Percentiles rank a stretch among this genome's conserved stretches.
These are phyloP conservation scores for Drosophila subquinaria DNA, from an alignment of 2,888 invertebrate species.

Conservation along the genomic window DNA sequence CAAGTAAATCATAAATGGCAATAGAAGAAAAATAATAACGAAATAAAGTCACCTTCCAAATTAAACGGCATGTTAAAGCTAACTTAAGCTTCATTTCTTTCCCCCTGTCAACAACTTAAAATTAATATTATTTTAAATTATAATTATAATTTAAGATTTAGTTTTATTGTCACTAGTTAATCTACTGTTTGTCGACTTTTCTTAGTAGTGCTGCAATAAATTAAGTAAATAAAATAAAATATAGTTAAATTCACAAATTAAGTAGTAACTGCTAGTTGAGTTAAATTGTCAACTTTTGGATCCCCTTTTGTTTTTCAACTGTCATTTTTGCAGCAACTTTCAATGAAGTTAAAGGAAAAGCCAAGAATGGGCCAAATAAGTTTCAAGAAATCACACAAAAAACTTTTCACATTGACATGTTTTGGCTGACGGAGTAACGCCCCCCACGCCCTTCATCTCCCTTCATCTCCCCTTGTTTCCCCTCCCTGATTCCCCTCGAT, in stretches of 20 bases:
- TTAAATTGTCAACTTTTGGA: neutral
- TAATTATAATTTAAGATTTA: too few species aligned
- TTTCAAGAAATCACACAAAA: conserved; percentile 67
- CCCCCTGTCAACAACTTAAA: too few species aligned
- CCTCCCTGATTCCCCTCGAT: neutral
- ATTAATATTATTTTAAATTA: too few species aligned
- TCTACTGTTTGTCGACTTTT: too few species aligned
- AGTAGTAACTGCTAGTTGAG: conserved; percentile 7
- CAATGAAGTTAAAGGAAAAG: conserved; percentile 47
- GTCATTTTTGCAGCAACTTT: conserved; percentile 39
- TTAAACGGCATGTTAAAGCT: neutral
- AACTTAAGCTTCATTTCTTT: neutral
- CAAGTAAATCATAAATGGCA: too few species aligned
- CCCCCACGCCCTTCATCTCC: neutral
- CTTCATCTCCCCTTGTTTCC: neutral
- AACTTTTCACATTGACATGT: conserved; percentile 79
- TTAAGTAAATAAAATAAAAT: too few species aligned
- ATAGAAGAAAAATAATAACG: too few species aligned
- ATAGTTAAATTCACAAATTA: neutral
- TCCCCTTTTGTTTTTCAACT: conserved; percentile 7
- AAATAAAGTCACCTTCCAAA: neutral
- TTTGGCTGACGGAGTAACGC: conserved; percentile 51
- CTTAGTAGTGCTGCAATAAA: too few species aligned
- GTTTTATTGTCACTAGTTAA: too few species aligned
- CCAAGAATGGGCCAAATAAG: conserved; percentile 58